These are phyloP conservation scores for Asteroscopus sphinx DNA, from an alignment of 2,888 invertebrate species.

Conservation along the genomic window DNA sequence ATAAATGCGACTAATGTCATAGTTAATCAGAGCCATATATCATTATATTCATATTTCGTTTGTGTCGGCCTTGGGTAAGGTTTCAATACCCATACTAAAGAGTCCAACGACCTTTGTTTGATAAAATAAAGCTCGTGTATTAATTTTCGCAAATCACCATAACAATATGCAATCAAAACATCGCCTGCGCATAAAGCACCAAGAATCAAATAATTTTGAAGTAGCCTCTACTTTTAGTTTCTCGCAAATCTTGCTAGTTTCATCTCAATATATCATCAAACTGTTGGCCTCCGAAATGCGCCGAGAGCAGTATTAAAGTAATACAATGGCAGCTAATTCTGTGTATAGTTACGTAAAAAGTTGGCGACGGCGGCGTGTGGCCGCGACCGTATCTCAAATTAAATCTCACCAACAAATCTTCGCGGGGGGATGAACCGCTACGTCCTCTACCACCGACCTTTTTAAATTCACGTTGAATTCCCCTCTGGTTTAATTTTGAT, in stretches of 20 bases:
- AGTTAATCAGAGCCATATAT: too few relatives aligned
- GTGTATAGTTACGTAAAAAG: slow-evolving; percentile 77
- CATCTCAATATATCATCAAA: slow-evolving; percentile 37
- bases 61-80: too few relatives aligned
- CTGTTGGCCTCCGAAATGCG: slow-evolving; percentile 41
- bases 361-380: slow-evolving; percentile 80
- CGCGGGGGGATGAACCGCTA: slow-evolving; percentile 77
- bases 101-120: too few relatives aligned
- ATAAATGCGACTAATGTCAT: too few relatives aligned
- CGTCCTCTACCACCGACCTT: slow-evolving; percentile 65
- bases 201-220: slow-evolving; percentile 1
- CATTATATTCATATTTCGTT: too few relatives aligned
- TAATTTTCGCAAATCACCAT: background rate
- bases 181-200: background rate
- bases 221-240: background rate
- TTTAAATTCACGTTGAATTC: slow-evolving; percentile 37
- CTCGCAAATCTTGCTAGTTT: slow-evolving; percentile 9
- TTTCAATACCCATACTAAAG: too few relatives aligned
- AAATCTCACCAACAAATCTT: slow-evolving; percentile 88
- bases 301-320: slow-evolving; percentile 60
- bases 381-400: slow-evolving; percentile 88
- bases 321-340: slow-evolving; percentile 78
- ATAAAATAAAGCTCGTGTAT: too few relatives aligned
- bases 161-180: background rate
- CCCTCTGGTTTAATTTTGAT: slow-evolving; percentile 2